A percentile compares a stretch with the other conserved stretches of the same genome.
Conservation (phyloP, 2,888 invertebrate species). For the Mythimna albipuncta region DNA sequence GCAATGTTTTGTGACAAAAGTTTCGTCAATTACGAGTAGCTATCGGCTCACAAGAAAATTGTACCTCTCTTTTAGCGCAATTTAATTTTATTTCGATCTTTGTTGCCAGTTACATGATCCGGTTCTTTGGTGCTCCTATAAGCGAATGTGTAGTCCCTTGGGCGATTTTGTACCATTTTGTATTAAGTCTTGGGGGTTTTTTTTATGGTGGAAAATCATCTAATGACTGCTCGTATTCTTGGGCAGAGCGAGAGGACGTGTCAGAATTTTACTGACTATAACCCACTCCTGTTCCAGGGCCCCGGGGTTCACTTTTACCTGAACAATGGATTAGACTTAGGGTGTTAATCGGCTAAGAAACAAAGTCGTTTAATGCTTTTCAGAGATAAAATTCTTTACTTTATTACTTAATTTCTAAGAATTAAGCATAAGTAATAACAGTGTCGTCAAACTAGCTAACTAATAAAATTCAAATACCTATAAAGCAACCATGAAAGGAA, state of each 20-base stretch:
- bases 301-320: no score
- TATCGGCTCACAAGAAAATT: neutral
- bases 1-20: constrained; percentile 18
- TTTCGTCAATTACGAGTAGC: constrained; percentile 11
- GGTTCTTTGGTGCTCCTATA: neutral
- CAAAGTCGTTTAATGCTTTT: neutral
- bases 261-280: no score
- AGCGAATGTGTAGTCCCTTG: neutral
- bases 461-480: constrained; percentile 3
- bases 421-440: neutral
- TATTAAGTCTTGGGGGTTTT: no score
- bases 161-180: neutral
- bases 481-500: constrained; percentile 17
- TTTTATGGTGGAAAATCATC: neutral
- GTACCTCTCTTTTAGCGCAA: neutral
- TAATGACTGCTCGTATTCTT: no score
- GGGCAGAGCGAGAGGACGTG: no score
- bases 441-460: neutral
- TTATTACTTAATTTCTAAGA: neutral
- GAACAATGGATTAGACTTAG: no score
- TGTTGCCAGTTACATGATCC: neutral
- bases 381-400: neutral
- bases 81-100: neutral
- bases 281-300: no score
- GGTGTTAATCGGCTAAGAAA: no score